phyloP scores from a whole-genome alignment of 2,888 invertebrate genomes.

The Chouioia cunea region DNA sequence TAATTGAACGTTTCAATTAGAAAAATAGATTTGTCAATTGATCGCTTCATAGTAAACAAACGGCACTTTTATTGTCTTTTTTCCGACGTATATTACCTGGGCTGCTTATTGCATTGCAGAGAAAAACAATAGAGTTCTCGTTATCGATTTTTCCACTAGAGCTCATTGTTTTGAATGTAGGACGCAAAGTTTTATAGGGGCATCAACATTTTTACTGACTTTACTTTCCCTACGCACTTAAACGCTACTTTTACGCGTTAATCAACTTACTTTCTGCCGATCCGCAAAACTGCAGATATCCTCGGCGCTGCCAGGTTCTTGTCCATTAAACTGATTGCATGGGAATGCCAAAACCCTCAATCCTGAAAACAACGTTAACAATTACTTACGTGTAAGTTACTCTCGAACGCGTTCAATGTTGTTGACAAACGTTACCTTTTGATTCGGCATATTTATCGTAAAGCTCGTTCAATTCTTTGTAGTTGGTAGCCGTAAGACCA shows the following conservation, averaged over 20 bases:
- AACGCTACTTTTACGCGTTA: too few species aligned
- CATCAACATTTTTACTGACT: background rate
- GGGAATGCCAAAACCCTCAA: constrained; percentile 87
- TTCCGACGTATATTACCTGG: too few species aligned
- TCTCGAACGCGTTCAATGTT: constrained; percentile 2
- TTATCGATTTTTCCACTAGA: too few species aligned
- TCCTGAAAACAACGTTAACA: constrained; percentile 68
- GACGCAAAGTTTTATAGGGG: too few species aligned
- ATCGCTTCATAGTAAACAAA: too few species aligned
- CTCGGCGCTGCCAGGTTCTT: constrained; percentile 77
- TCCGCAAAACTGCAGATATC: constrained; percentile 76
- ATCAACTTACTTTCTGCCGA: constrained; percentile 72
- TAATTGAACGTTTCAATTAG: background rate
- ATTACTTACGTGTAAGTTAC: background rate
- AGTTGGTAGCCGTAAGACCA: constrained; percentile 85
- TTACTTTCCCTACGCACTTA: background rate
- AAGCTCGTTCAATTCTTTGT: constrained; percentile 84
- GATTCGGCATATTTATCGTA: constrained; percentile 80
- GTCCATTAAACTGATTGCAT: constrained; percentile 86
- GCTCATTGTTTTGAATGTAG: too few species aligned
- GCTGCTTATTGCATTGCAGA: constrained; percentile 5
- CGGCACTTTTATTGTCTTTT: too few species aligned
- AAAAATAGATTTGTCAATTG: background rate
- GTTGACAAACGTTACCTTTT: constrained; percentile 66
- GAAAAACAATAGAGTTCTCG: background rate